Evolutionary conservation across 2,797 vertebrate genomes (phyloP), one percentile per base, ranked within the genome.

Genomic region (Argya squamiceps): DNA sequence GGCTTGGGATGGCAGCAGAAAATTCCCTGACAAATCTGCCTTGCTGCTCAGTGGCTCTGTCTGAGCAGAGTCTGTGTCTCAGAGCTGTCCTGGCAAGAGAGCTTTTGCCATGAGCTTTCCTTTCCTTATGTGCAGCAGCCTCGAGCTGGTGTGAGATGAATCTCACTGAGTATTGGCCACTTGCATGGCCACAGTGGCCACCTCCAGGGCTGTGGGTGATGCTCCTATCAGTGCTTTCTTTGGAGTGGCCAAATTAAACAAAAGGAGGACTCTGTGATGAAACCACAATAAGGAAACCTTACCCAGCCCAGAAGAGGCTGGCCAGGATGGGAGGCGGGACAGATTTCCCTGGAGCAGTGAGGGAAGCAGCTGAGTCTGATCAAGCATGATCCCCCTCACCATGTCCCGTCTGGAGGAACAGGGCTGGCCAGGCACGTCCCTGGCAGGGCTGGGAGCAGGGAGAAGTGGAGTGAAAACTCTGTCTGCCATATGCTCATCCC

Each of bases 1-100:
- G 5, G 41, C 56, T 70, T 1, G 4, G 53, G 58, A 22, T 16
- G 15, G 70, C 30, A 78, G 70, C 59, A 69, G 11, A 10, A 55
- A 84, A 8, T 2, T 73, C 18, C 50, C 12, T 3, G 6, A 9
- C 32, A 39, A 47, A 18, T 15, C 32, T 0, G 0, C 29, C 30
- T 7, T 5, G 55, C 36, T 78, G 78, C 84, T 83, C 56, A 60
- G 32, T 9, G 18, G 52, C n/a, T 67, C 53, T 63, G 44, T 36
- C 4, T 9, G 26, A 87, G 73, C 47, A 50, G 44, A 65, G 17
- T 6, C 8, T 47, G 69, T 1, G 15, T 30, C 55, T 39, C 0
- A 4, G 65, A 44, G 41, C 50, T 2, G 0, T 32, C 44, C 50
- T 64, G 69, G 41, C n/a, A n/a, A 41, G 23, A 26, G 11, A 3